Evolutionary conservation across 2,888 invertebrate species (phyloP).

Genomic region (Heliconius hortense): DNA sequence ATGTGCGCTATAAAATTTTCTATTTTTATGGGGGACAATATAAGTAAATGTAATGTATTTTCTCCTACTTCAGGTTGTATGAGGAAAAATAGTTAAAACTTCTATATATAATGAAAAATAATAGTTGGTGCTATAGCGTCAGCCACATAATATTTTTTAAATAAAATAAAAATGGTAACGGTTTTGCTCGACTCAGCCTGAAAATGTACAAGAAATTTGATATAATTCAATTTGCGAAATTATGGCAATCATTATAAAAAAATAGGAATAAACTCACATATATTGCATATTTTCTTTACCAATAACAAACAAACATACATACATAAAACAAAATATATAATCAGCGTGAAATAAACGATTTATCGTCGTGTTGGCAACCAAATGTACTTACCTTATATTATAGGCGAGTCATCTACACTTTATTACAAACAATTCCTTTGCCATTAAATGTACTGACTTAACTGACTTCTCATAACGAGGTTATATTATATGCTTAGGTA

Average conservation of each 20-base stretch:
- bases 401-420: constrained; percentile 14
- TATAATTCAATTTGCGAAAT: background rate
- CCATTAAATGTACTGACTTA: constrained; percentile 18
- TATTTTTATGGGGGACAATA: background rate
- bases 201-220: too few species aligned
- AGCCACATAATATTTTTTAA: too few species aligned
- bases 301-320: background rate
- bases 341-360: constrained; percentile 14
- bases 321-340: background rate
- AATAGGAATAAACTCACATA: background rate
- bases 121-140: too few species aligned
- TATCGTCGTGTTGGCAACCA: constrained; percentile 14
- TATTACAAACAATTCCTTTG: constrained; percentile 16
- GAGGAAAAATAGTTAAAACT: too few species aligned
- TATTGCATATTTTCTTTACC: background rate
- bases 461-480: constrained; percentile 7
- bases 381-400: background rate
- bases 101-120: too few species aligned
- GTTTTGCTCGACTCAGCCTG: too few species aligned
- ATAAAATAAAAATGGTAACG: too few species aligned
- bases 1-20: background rate
- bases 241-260: background rate
- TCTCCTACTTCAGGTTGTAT: too few species aligned
- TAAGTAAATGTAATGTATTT: background rate
- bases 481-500: background rate